Conservation (phyloP, 2,888 invertebrate genomes). For the Penaeus monodon region DNA sequence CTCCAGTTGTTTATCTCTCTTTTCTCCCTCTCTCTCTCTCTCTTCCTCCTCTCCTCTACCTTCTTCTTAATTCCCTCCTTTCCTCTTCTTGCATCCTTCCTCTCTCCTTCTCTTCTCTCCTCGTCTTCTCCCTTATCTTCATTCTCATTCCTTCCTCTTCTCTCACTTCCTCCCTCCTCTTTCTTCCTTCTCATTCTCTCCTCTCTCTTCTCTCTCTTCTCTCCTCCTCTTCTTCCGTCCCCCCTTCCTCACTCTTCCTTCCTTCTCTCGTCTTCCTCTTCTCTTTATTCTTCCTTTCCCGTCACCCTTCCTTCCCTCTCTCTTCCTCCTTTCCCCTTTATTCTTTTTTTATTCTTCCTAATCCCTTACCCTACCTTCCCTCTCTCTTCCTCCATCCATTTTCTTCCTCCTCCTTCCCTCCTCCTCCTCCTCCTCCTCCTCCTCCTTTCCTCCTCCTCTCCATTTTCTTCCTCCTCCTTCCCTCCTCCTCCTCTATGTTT, state of each 20-base stretch:
- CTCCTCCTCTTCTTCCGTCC: background rate
- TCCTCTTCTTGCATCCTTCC: background rate
- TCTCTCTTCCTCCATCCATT: too few species aligned
- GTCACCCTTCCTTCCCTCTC: background rate
- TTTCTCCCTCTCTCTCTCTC: background rate
- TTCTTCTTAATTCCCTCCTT: background rate
- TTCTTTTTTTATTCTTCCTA: too few species aligned
- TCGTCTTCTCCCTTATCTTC: too few species aligned
- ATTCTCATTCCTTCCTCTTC: background rate
- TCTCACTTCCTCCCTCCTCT: too few species aligned
- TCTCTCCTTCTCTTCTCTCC: too few species aligned
- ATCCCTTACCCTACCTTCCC: background rate
- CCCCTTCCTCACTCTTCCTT: too few species aligned
- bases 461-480: too few species aligned
- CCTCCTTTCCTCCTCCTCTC: background rate
- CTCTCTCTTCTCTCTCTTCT: background rate
- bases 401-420: background rate
- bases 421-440: background rate
- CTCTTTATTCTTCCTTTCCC: background rate
- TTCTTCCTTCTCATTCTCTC: too few species aligned
- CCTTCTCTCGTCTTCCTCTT: too few species aligned
- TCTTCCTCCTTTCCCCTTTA: too few species aligned
- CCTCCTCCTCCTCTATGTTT: background rate
- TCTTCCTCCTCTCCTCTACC: background rate
- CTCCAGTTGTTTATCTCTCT: background rate